phyloP scores from a whole-genome alignment of 2,113 vertebrate genomes.

The Periophthalmodon schlosseri region DNA sequence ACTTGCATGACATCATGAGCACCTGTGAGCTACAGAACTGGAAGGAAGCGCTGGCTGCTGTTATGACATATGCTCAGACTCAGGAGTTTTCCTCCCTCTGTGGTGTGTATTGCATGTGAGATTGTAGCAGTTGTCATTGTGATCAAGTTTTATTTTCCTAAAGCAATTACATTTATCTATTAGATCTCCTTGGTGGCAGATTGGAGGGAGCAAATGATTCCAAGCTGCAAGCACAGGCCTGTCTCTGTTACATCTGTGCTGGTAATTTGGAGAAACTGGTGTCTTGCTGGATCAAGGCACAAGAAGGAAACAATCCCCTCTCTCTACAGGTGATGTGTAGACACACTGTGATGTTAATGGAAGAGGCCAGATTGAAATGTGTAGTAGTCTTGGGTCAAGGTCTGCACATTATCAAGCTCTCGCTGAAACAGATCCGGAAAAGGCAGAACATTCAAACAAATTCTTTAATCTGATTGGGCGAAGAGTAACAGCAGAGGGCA shows the following conservation, averaged over 20 bases:
- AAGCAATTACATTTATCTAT: background rate
- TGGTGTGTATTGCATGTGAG: constrained; percentile 72
- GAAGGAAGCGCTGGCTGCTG: constrained; percentile 93
- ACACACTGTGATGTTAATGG: background rate
- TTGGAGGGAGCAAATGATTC: constrained; percentile 84
- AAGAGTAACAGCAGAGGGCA: background rate
- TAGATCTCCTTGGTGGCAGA: constrained; percentile 88
- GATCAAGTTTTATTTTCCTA: background rate
- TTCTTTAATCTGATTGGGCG: background rate
- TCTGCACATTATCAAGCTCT: background rate
- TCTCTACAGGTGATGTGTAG: constrained; percentile 86
- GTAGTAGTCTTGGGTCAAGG: background rate
- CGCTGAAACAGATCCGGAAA: background rate
- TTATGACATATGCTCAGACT: constrained; percentile 90
- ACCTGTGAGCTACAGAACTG: constrained; percentile 94
- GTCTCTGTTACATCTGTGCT: constrained; percentile 95
- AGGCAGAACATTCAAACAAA: background rate
- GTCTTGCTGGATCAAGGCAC: constrained; percentile 88
- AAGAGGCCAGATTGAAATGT: background rate
- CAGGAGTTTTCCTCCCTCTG: constrained; percentile 94
- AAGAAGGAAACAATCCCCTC: constrained; percentile 82
- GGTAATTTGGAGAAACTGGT: constrained; percentile 94
- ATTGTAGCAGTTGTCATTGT: background rate
- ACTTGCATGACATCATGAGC: constrained; percentile 91
- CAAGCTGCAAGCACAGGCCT: constrained; percentile 85